Percentiles rank a stretch among this genome's conserved stretches.
Evolutionary conservation across 2,888 invertebrate genomes (phyloP).

Genomic region (Ommatoiulus sabulosus): DNA sequence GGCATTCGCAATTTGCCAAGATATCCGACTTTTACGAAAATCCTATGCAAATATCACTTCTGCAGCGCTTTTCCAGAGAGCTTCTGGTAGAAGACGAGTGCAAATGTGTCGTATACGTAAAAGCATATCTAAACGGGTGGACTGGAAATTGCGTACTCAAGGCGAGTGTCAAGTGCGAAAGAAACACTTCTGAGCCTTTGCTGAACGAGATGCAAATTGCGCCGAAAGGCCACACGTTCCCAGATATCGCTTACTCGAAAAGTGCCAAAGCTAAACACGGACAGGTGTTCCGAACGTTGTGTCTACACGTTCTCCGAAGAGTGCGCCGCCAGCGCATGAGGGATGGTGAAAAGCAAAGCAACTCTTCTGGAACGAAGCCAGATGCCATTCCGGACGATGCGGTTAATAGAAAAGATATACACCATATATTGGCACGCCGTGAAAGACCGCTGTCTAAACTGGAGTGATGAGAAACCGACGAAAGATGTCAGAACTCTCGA

Average conservation of each 20-base stretch:
- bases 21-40: not conserved
- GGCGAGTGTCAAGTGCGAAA: not conserved
- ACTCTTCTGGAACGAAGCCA: slow-evolving; percentile 9
- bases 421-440: not conserved
- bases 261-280: not conserved
- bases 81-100: not conserved
- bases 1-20: not conserved
- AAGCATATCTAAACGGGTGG: not conserved
- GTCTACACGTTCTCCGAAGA: not conserved
- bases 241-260: not conserved
- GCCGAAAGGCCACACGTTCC: not conserved
- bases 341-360: not conserved
- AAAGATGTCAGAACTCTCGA: not conserved
- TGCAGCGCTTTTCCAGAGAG: not conserved
- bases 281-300: not conserved
- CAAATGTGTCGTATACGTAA: not conserved
- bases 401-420: not conserved
- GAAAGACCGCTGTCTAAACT: slow-evolving; percentile 8
- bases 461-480: not conserved
- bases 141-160: not conserved
- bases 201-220: slow-evolving; percentile 24
- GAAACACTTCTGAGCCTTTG: not conserved
- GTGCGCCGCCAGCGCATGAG: too few species aligned
- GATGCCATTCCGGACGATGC: not conserved
- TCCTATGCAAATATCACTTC: not conserved